Conservation (phyloP, 2,888 invertebrate genomes). For the Cinara cedri region DNA sequence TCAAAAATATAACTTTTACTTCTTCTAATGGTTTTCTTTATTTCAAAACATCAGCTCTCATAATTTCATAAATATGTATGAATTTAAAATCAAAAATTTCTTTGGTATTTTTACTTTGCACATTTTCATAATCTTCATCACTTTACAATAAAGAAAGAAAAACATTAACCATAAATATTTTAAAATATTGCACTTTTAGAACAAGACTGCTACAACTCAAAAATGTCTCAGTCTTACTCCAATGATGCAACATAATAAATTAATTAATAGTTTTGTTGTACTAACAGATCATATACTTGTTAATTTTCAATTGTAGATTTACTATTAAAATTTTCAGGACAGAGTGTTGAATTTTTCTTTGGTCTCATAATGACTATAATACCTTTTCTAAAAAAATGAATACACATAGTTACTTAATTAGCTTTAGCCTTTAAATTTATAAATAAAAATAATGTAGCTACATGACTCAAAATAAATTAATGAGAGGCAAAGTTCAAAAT, state of each 20-base stretch:
- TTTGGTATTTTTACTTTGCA: constrained; percentile 6
- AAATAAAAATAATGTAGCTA: constrained; percentile 3
- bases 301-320: not conserved
- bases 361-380: constrained; percentile 9
- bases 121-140: not conserved
- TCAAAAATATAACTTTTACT: constrained; percentile 46
- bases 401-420: not conserved
- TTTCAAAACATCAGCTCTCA: constrained; percentile 47
- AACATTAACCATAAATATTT: constrained; percentile 1
- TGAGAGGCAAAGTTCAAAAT: too few relatives aligned
- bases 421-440: constrained; percentile 7
- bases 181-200: not conserved
- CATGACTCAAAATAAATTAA: too few relatives aligned
- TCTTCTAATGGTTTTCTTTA: constrained; percentile 45
- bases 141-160: not conserved
- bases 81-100: constrained; percentile 31
- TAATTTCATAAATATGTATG: constrained; percentile 49
- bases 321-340: constrained; percentile 11
- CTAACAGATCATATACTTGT: not conserved
- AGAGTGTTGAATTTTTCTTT: not conserved
- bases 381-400: constrained; percentile 13
- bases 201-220: not conserved
- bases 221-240: not conserved
- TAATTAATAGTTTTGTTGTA: constrained; percentile 2
- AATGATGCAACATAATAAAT: not conserved